These are phyloP conservation scores for Caradrina kadenii DNA, from an alignment of 2,888 invertebrate species.

Conservation along the genomic window DNA sequence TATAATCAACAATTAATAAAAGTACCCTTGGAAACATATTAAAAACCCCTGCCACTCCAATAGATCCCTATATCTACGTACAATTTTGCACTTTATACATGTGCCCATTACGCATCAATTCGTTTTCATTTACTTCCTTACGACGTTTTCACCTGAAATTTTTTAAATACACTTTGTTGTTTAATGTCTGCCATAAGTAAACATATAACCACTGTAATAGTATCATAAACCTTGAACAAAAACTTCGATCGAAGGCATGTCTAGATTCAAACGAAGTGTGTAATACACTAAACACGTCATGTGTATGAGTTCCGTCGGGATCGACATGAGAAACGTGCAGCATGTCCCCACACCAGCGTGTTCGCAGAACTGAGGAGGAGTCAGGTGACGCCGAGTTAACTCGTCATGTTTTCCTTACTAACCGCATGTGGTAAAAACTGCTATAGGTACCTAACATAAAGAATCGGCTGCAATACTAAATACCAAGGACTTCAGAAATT, in stretches of 20 bases:
- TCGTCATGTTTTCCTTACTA: conserved; percentile 27
- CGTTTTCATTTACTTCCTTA: too few relatives aligned
- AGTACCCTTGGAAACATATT: not conserved
- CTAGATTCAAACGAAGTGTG: conserved; percentile 1
- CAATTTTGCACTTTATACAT: too few relatives aligned
- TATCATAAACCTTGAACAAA: not conserved
- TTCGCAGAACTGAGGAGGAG: conserved; percentile 40
- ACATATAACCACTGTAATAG: too few relatives aligned
- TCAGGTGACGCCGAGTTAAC: conserved; percentile 4
- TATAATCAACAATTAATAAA: too few relatives aligned
- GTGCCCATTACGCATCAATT: too few relatives aligned
- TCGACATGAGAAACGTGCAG: conserved; percentile 43
- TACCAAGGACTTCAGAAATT: conserved; percentile 13
- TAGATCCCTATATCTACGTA: too few relatives aligned
- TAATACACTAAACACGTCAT: not conserved
- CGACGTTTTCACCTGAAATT: too few relatives aligned
- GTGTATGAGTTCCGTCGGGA: conserved; percentile 18
- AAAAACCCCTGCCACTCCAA: not conserved
- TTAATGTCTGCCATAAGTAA: too few relatives aligned
- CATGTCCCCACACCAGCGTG: conserved; percentile 32
- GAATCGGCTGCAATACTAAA: not conserved
- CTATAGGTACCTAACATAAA: not conserved
- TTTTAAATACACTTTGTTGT: too few relatives aligned
- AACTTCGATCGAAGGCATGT: not conserved
- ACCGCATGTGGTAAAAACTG: not conserved